These are phyloP conservation scores for Stegophylla sp. DNA, from an alignment of 2,888 invertebrate genomes.

Conservation along the genomic window DNA sequence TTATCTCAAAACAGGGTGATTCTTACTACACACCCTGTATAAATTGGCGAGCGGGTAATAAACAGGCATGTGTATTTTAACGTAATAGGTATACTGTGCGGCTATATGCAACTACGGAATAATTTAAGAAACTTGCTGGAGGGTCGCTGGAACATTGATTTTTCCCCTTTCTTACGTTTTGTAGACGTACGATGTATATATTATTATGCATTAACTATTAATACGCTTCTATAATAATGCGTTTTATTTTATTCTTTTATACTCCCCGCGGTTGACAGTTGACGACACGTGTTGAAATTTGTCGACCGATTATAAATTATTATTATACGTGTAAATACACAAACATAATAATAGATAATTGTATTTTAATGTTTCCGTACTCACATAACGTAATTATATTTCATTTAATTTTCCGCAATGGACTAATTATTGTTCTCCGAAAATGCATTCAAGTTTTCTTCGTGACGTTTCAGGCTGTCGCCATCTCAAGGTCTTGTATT, in stretches of 20 bases:
- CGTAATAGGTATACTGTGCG: not conserved
- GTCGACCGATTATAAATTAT: not conserved
- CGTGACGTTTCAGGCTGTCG: not conserved
- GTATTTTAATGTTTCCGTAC: not conserved
- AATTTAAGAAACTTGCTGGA: slow-evolving; percentile 21
- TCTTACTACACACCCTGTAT: no score
- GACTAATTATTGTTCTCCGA: not conserved
- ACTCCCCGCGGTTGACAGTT: not conserved
- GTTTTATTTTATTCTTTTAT: not conserved
- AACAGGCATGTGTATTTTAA: not conserved
- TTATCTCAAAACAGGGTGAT: no score
- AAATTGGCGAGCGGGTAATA: no score
- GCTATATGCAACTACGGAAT: slow-evolving; percentile 13
- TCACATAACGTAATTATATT: not conserved
- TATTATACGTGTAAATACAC: not conserved
- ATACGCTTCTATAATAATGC: not conserved
- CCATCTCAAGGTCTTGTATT: not conserved
- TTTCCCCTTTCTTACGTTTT: slow-evolving; percentile 36
- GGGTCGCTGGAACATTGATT: slow-evolving; percentile 56
- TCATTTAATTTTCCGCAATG: not conserved
- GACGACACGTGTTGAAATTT: not conserved
- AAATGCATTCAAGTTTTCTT: not conserved
- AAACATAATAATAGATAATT: not conserved
- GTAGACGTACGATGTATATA: not conserved
- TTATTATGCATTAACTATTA: not conserved